phyloP scores from a whole-genome alignment of 1,140 invertebrate species.

The Ruditapes philippinarum region DNA sequence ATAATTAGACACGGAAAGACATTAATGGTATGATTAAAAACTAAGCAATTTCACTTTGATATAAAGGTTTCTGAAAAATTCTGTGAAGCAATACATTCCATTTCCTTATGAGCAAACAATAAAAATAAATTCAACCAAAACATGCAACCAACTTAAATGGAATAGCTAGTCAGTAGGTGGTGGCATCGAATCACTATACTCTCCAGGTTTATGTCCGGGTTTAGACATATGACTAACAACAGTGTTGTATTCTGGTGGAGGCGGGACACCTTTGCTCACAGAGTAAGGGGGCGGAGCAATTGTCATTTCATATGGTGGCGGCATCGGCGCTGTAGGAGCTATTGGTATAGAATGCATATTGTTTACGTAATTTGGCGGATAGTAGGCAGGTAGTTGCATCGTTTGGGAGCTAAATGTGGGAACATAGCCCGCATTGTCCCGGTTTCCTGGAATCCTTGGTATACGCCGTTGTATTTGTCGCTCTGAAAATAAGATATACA shows the following conservation, averaged over 20 bases:
- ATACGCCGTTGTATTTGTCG: neutral
- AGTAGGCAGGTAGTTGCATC: neutral
- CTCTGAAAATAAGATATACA: slow-evolving; percentile 18
- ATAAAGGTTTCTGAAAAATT: too few relatives aligned
- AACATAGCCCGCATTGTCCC: slow-evolving; percentile 28
- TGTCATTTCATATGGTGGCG: slow-evolving; percentile 49
- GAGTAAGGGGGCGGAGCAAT: slow-evolving; percentile 35
- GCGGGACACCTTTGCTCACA: neutral
- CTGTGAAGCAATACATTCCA: too few relatives aligned
- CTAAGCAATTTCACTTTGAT: too few relatives aligned
- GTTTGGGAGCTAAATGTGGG: neutral
- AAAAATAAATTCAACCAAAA: too few relatives aligned
- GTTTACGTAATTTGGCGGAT: neutral
- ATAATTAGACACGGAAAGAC: too few relatives aligned
- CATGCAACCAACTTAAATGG: neutral
- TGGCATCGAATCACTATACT: slow-evolving; percentile 50
- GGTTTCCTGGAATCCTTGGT: neutral
- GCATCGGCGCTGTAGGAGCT: slow-evolving; percentile 43
- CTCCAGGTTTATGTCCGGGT: slow-evolving; percentile 13
- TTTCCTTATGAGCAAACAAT: too few relatives aligned
- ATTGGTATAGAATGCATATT: slow-evolving; percentile 1
- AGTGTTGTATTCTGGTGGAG: slow-evolving; percentile 36
- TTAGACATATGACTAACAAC: slow-evolving; percentile 26
- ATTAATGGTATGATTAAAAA: too few relatives aligned
- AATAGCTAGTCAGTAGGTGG: slow-evolving; percentile 11